These are phyloP conservation scores for Apamea monoglypha DNA, from an alignment of 2,888 invertebrate species.

Conservation along the genomic window DNA sequence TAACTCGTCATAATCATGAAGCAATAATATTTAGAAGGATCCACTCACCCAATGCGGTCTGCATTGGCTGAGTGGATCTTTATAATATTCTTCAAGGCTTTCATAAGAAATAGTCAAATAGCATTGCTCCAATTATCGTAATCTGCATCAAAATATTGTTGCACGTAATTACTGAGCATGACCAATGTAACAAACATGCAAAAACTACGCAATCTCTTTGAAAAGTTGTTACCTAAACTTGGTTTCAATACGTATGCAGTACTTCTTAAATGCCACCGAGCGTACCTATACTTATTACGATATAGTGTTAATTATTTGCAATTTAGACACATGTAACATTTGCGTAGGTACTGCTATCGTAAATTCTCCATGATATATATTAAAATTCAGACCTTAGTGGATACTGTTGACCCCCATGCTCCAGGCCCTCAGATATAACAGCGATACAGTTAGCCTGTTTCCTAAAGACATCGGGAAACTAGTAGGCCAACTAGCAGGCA, in stretches of 20 bases:
- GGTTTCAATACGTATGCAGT: constrained; percentile 39
- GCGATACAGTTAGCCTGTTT: neutral
- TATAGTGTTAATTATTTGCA: constrained; percentile 23
- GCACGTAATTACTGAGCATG: constrained; percentile 42
- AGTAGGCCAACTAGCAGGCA: no score
- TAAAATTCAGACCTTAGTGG: neutral
- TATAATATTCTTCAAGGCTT: neutral
- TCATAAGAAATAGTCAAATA: constrained; percentile 11
- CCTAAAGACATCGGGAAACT: neutral
- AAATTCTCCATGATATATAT: neutral
- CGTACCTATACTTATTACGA: constrained; percentile 7
- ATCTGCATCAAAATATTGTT: constrained; percentile 42
- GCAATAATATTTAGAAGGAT: neutral
- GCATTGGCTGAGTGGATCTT: no score
- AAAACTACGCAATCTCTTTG: constrained; percentile 38
- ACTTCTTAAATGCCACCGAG: constrained; percentile 25
- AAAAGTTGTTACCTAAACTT: constrained; percentile 38
- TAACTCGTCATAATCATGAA: neutral
- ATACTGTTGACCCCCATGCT: neutral
- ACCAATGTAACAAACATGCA: constrained; percentile 37
- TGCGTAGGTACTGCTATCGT: neutral
- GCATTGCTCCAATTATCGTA: constrained; percentile 35
- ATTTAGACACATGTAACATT: neutral
- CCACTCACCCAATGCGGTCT: no score
- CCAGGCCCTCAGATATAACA: neutral